These are phyloP conservation scores for Argyra leucocephala DNA, from an alignment of 2,888 invertebrate species.

Conservation along the genomic window DNA sequence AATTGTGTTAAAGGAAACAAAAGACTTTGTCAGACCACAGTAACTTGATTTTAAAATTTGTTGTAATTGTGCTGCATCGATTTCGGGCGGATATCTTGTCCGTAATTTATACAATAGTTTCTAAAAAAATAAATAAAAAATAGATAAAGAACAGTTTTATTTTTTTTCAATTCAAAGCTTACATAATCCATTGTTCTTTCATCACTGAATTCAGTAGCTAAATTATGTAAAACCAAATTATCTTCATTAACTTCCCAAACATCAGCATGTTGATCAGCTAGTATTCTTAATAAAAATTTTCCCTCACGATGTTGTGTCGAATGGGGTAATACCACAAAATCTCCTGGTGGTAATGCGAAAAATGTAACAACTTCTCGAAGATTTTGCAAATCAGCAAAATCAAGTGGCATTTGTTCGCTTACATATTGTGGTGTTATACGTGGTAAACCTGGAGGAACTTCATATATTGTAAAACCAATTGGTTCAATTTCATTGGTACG, in stretches of 20 bases:
- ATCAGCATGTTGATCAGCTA: constrained; percentile 63
- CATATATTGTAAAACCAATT: constrained; percentile 63
- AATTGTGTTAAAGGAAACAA: constrained; percentile 22
- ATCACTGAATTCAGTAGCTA: constrained; percentile 52
- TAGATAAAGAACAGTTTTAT: neutral
- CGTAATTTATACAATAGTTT: constrained; percentile 26
- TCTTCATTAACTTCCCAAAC: constrained; percentile 73
- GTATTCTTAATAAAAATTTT: constrained; percentile 59
- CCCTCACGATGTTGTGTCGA: constrained; percentile 58
- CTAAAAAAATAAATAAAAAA: constrained; percentile 16
- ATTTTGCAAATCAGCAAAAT: constrained; percentile 25
- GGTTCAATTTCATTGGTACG: constrained; percentile 46
- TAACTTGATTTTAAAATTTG: constrained; percentile 51
- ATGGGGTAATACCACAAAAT: constrained; percentile 65
- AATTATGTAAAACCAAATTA: constrained; percentile 58
- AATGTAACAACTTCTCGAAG: constrained; percentile 62
- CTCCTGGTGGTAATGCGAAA: constrained; percentile 64
- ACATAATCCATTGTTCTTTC: constrained; percentile 49
- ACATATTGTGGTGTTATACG: constrained; percentile 53
- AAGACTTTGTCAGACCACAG: constrained; percentile 45
- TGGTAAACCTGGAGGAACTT: constrained; percentile 54
- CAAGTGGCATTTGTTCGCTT: constrained; percentile 44
- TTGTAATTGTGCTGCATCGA: constrained; percentile 52
- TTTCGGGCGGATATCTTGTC: constrained; percentile 50
- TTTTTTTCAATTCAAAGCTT: constrained; percentile 25